Percentiles rank a stretch among this genome's conserved stretches.
These are phyloP conservation scores for Meleagris gallopavo DNA, from an alignment of 2,113 vertebrate genomes.

Conservation along the genomic window DNA sequence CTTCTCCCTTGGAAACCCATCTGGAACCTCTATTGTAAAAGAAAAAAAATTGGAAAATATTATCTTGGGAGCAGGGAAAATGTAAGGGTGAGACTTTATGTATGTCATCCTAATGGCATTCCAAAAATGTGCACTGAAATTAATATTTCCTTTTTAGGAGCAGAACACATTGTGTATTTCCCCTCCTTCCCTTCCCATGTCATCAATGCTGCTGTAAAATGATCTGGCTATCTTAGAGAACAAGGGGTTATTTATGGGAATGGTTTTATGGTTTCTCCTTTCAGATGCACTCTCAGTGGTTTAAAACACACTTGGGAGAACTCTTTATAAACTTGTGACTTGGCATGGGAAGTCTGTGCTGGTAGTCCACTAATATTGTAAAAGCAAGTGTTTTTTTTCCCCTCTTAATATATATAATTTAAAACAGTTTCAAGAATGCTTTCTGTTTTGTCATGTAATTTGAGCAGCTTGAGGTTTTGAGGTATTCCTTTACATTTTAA, in stretches of 20 bases:
- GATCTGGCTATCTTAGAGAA: neutral
- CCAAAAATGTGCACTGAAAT: conserved; percentile 50
- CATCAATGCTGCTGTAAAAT: conserved; percentile 3
- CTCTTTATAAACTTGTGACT: conserved; percentile 23
- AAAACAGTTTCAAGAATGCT: neutral
- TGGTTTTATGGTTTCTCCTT: conserved; percentile 20
- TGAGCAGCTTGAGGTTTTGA: neutral
- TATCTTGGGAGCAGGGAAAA: neutral
- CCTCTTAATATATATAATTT: neutral
- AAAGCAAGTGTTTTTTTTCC: neutral
- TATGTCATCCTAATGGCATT: conserved; percentile 39
- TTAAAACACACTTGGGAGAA: neutral
- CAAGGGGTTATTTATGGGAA: neutral
- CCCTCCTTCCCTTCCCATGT: neutral
- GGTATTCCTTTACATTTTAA: neutral
- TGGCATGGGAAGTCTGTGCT: neutral
- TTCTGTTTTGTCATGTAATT: neutral
- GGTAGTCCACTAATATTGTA: neutral
- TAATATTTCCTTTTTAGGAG: conserved; percentile 60
- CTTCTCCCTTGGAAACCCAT: neutral
- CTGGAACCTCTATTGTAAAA: neutral
- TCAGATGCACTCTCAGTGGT: neutral
- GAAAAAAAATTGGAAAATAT: neutral
- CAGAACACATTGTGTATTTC: conserved; percentile 5
- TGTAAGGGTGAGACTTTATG: neutral